A percentile compares a stretch with the other conserved stretches of the same genome.
phyloP scores from a whole-genome alignment of 2,797 vertebrate genomes.

The Poecilia velifera region DNA sequence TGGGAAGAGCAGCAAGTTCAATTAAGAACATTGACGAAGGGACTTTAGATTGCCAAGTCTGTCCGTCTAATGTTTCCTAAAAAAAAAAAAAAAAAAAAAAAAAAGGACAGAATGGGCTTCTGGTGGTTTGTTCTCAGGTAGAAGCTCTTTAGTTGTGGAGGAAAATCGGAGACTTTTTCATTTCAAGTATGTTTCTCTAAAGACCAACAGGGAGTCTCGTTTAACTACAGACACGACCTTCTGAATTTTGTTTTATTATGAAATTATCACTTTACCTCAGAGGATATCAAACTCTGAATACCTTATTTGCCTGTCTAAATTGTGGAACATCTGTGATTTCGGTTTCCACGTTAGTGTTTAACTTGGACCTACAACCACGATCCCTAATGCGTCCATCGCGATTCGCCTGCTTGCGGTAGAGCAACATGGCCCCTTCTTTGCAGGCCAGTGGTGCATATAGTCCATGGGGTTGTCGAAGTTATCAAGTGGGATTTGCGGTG shows the following conservation, averaged over 20 bases:
- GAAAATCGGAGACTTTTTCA: background rate
- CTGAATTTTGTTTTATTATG: slow-evolving; percentile 24
- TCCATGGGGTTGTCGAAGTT: slow-evolving; percentile 92
- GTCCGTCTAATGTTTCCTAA: background rate
- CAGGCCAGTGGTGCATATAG: slow-evolving; percentile 80
- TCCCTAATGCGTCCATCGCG: slow-evolving; percentile 52
- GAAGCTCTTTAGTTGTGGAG: background rate
- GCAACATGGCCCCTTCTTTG: slow-evolving; percentile 59
- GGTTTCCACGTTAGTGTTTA: slow-evolving; percentile 58
- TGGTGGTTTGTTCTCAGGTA: slow-evolving; percentile 1
- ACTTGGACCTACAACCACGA: slow-evolving; percentile 32
- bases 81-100: background rate
- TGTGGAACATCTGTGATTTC: slow-evolving; percentile 54
- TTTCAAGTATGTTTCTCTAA: background rate
- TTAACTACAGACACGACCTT: slow-evolving; percentile 31
- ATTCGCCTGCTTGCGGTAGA: slow-evolving; percentile 36
- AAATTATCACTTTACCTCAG: slow-evolving; percentile 15
- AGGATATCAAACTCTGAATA: slow-evolving; percentile 18
- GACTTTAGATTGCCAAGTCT: background rate
- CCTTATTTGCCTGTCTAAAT: slow-evolving; percentile 6
- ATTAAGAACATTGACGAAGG: slow-evolving; percentile 3
- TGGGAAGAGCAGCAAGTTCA: background rate
- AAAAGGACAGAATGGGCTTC: background rate
- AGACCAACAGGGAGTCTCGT: slow-evolving; percentile 9
- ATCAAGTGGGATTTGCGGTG: slow-evolving; percentile 98